phyloP scores from a whole-genome alignment of 2,888 invertebrate genomes.

The Plagodis pulveraria region DNA sequence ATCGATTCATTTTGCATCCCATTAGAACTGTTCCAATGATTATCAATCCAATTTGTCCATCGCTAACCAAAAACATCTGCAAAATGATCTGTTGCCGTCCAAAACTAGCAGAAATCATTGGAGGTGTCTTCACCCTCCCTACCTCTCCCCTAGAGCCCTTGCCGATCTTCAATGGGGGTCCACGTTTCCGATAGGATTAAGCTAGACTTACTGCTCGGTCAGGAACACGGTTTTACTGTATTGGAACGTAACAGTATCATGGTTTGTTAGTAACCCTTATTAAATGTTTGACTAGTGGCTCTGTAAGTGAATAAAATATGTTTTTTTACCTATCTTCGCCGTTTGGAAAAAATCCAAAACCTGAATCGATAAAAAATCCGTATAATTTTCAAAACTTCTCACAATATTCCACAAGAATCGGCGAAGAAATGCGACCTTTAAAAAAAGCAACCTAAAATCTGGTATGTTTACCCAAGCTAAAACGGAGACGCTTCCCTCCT shows the following conservation, averaged over 20 bases:
- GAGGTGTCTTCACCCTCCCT: constrained; percentile 58
- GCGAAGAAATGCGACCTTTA: too few species aligned
- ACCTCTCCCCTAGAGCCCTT: constrained; percentile 49
- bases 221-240: constrained; percentile 61
- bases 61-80: background rate
- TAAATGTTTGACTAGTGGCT: background rate
- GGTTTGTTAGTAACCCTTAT: background rate
- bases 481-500: too few species aligned
- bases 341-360: too few species aligned
- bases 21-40: constrained; percentile 4
- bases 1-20: background rate
- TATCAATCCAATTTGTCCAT: constrained; percentile 18
- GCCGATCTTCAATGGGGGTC: constrained; percentile 80
- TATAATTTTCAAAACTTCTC: too few species aligned
- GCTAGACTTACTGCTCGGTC: constrained; percentile 84
- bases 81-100: constrained; percentile 21
- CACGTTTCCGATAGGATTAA: constrained; percentile 84
- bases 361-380: too few species aligned
- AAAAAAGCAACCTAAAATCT: too few species aligned
- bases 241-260: constrained; percentile 8
- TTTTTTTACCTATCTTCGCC: too few species aligned
- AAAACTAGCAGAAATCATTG: constrained; percentile 56
- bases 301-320: too few species aligned
- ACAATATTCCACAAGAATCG: too few species aligned
- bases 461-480: too few species aligned